These are phyloP conservation scores for Panagrolaimus sp. DNA, from an alignment of 1,140 invertebrate genomes.

Conservation along the genomic window DNA sequence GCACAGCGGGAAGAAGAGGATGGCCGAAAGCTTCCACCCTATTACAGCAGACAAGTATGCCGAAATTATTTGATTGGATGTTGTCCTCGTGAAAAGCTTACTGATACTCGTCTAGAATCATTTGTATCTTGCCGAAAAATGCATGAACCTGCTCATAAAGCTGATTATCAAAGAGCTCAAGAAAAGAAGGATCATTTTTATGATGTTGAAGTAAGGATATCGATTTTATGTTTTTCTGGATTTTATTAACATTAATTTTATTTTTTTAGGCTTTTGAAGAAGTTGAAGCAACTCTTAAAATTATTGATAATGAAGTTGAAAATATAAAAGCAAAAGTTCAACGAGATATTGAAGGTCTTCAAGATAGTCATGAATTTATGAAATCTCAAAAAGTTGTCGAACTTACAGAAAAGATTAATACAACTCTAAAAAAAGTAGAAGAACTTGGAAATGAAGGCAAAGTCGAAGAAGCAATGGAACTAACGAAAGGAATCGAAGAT, in stretches of 20 bases:
- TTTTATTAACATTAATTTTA: conserved; percentile 28
- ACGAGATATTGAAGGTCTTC: conserved; percentile 46
- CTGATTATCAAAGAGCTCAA: conserved; percentile 50
- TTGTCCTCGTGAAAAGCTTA: conserved; percentile 53
- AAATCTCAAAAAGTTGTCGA: conserved; percentile 52
- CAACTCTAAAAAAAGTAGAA: conserved; percentile 47
- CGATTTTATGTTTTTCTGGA: conserved; percentile 7
- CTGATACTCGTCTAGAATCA: conserved; percentile 49
- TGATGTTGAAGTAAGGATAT: conserved; percentile 51
- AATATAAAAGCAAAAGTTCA: conserved; percentile 53
- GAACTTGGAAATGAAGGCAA: conserved; percentile 56
- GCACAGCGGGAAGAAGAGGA: conserved; percentile 50
- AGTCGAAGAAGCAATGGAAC: conserved; percentile 51
- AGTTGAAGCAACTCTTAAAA: conserved; percentile 47
- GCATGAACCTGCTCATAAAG: conserved; percentile 57
- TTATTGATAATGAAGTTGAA: conserved; percentile 49
- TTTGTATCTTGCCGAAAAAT: conserved; percentile 54
- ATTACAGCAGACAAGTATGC: conserved; percentile 51
- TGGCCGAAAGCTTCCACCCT: conserved; percentile 52
- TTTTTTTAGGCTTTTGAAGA: conserved; percentile 51
- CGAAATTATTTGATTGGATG: conserved; percentile 56
- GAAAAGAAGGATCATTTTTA: conserved; percentile 56
- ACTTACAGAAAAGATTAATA: conserved; percentile 53
- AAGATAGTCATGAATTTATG: conserved; percentile 45
- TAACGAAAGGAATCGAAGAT: conserved; percentile 50